Evolutionary conservation across 2,113 vertebrate species (phyloP), one percentile per base, ranked within the genome.

Genomic region (Chinchilla lanigera): DNA sequence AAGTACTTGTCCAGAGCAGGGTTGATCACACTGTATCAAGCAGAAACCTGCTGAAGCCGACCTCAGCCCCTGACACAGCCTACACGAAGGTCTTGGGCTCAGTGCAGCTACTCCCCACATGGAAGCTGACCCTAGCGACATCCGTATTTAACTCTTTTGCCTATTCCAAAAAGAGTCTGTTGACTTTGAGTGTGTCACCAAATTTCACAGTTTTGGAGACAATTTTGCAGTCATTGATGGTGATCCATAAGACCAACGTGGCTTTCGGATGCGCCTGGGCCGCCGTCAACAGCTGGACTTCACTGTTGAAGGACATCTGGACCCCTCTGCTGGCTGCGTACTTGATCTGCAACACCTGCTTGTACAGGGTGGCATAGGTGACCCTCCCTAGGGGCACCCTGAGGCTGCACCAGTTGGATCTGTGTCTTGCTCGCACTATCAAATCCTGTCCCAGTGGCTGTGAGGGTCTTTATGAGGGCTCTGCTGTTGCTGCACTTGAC

Each of bases 341-440:
- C 97, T 99, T 99, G 89, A 99, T 99, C 93, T 99, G 99, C 93
- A 99, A 99, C 52, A 99, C 98, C 98, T 99, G 99, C 97, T 99
- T 99, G 98, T 99, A 99, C 71, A 99, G 99, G 97, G 99, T 99
- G 96, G 99, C 99, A 97, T 99, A 99, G 98, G 99, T 99, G 93
- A 99, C 99, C 98, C 99, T 98, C 95, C 99, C 99, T 7, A 99
- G 99, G 91, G 99, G 98, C 14, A 99, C 99, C 88, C 99, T 99
- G 17, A 99, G 98, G 97, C 98, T 99, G 99, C 35, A 99, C 99
- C 96, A 99, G 94, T 65, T 99, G 99, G 91, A 99, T 99, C 98
- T 99, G 99, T 98, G 99, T 99, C 99, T 99, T 99, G 98, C 99
- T 99, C 41, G 99, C 99, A 7, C 99, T 99, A 97, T 99, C 99